Conservation (phyloP, 64 coral and sea anemone genomes). For the Cladopsammia gracilis region DNA sequence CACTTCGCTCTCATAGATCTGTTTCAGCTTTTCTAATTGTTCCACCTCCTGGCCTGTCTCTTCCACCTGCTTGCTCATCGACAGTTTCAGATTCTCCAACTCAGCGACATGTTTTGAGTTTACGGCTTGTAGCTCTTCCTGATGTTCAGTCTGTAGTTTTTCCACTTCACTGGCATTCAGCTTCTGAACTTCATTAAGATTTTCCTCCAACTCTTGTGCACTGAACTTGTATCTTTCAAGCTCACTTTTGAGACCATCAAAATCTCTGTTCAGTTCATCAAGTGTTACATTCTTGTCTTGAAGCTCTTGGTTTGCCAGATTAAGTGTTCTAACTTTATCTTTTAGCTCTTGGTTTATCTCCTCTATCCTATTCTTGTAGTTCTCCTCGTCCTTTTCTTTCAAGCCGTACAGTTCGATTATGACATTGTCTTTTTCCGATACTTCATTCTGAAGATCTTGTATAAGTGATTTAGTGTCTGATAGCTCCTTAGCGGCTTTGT, state of each 20-base stretch:
- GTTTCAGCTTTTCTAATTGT: conserved; percentile 73
- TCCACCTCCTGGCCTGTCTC: conserved; percentile 76
- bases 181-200: conserved; percentile 49
- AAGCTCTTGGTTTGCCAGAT: conserved; percentile 18
- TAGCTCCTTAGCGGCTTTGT: conserved; percentile 76
- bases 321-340: conserved; percentile 37
- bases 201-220: conserved; percentile 39
- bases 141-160: conserved; percentile 57
- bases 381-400: conserved; percentile 44
- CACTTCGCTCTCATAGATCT: conserved; percentile 83
- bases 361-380: conserved; percentile 24
- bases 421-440: conserved; percentile 70
- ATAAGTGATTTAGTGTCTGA: conserved; percentile 66
- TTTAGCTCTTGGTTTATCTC: conserved; percentile 32
- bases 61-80: conserved; percentile 72
- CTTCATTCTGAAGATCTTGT: conserved; percentile 66
- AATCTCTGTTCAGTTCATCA: conserved; percentile 21
- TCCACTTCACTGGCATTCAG: conserved; percentile 68
- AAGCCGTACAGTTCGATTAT: conserved; percentile 73
- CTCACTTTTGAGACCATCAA: conserved; percentile 15
- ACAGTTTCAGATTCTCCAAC: conserved; percentile 71
- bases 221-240: conserved; percentile 64
- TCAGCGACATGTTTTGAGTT: conserved; percentile 62
- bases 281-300: conserved; percentile 42
- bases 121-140: conserved; percentile 73